phyloP scores from a whole-genome alignment of 2,888 invertebrate species.

The Cancer borealis region DNA sequence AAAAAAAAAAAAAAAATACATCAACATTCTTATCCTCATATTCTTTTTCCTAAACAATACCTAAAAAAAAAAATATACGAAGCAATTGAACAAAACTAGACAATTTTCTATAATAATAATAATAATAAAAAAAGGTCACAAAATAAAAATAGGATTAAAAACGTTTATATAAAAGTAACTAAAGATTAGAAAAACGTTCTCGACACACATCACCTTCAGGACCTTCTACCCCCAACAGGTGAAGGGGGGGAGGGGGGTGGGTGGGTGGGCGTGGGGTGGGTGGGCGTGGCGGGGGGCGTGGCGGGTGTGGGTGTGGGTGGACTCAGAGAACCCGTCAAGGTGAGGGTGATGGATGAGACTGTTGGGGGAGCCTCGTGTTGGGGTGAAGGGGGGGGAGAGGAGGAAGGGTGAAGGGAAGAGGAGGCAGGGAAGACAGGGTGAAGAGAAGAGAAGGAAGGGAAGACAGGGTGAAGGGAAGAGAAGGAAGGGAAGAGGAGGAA shows the following conservation, averaged over 20 bases:
- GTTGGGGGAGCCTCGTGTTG: neutral
- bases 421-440: neutral
- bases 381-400: neutral
- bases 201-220: neutral
- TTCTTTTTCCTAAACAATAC: neutral
- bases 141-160: neutral
- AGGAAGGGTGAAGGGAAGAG: neutral
- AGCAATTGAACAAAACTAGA: neutral
- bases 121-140: neutral
- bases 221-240: neutral
- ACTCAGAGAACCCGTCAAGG: neutral
- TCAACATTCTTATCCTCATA: too few relatives aligned
- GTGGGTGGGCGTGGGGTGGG: neutral
- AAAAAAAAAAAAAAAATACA: too few relatives aligned
- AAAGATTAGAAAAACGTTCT: neutral
- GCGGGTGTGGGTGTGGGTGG: neutral
- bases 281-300: neutral
- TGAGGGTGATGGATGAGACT: neutral
- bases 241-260: neutral
- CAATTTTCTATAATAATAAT: neutral
- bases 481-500: neutral
- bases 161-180: neutral
- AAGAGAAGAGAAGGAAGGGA: neutral
- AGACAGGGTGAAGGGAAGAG: neutral
- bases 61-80: neutral